Evolutionary conservation across 2,797 vertebrate genomes (phyloP).

Genomic region (Hoplostethus atlanticus): DNA sequence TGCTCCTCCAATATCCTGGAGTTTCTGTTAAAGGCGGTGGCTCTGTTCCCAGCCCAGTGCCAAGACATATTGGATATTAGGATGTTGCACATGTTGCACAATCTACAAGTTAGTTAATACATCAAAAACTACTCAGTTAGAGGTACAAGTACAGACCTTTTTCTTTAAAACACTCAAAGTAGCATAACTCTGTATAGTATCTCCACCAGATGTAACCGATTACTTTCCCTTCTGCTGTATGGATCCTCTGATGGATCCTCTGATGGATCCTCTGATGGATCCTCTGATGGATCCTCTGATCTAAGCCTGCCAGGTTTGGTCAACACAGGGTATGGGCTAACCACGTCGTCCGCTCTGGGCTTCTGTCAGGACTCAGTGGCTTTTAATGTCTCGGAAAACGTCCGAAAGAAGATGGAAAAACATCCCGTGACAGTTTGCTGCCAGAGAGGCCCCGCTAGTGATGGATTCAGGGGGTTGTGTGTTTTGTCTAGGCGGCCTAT

Average conservation of each 20-base stretch:
- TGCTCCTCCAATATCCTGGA: too few species aligned
- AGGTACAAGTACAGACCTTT: not conserved
- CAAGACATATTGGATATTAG: too few species aligned
- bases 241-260: too few species aligned
- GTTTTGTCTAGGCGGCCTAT: not conserved
- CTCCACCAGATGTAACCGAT: not conserved
- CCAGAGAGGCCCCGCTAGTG: constrained; percentile 1
- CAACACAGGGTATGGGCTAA: constrained; percentile 1
- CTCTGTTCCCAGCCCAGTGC: too few species aligned
- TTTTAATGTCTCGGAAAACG: constrained; percentile 8
- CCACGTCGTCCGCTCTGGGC: not conserved
- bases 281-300: not conserved
- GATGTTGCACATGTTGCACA: too few species aligned
- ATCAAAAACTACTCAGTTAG: too few species aligned
- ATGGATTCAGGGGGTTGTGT: constrained; percentile 16
- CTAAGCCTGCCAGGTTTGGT: constrained; percentile 6
- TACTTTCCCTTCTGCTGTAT: not conserved
- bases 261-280: too few species aligned
- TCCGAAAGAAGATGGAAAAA: constrained; percentile 7
- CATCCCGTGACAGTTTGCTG: not conserved
- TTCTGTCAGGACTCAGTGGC: not conserved
- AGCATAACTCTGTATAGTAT: not conserved
- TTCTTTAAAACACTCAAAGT: not conserved
- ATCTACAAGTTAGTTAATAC: too few species aligned
- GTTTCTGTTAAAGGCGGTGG: too few species aligned